Evolutionary conservation across 2,797 vertebrate species (phyloP).

Genomic region (Odontamblyopus lacepedii): DNA sequence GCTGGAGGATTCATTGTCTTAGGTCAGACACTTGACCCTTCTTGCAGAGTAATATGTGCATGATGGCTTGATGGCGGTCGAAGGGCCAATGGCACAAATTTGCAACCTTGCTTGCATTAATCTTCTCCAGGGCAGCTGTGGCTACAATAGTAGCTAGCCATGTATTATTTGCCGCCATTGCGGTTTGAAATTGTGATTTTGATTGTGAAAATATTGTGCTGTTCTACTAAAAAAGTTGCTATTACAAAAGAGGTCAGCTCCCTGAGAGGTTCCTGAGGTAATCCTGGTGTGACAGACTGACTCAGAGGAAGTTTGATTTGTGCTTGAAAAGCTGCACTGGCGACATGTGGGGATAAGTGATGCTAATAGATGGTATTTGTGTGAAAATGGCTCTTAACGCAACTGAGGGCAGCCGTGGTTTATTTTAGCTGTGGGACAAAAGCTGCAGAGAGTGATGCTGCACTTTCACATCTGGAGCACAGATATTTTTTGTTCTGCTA

Average conservation of each 20-base stretch:
- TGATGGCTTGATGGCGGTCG: too few relatives aligned
- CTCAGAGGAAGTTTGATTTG: conserved; percentile 1
- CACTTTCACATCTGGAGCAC: conserved; percentile 4
- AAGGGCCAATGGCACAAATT: too few relatives aligned
- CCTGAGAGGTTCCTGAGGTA: background rate
- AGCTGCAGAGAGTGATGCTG: background rate
- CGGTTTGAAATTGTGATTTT: background rate
- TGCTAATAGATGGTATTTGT: conserved; percentile 13
- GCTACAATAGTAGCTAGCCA: background rate
- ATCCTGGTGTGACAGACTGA: background rate
- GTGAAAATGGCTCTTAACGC: conserved; percentile 1
- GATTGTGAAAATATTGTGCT: background rate
- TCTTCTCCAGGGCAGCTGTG: too few relatives aligned
- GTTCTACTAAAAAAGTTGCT: background rate
- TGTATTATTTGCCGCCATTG: background rate
- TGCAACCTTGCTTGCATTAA: too few relatives aligned
- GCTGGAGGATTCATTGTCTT: too few relatives aligned
- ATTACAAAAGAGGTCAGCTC: background rate
- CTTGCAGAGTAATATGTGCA: too few relatives aligned
- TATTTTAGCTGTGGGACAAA: conserved; percentile 7
- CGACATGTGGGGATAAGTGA: background rate
- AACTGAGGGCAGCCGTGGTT: conserved; percentile 6
- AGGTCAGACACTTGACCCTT: too few relatives aligned
- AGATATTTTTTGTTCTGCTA: conserved; percentile 6
- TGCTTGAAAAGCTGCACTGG: background rate